These are phyloP conservation scores for Larimichthys polyactis DNA, from an alignment of 2,113 vertebrate genomes.

Conservation along the genomic window DNA sequence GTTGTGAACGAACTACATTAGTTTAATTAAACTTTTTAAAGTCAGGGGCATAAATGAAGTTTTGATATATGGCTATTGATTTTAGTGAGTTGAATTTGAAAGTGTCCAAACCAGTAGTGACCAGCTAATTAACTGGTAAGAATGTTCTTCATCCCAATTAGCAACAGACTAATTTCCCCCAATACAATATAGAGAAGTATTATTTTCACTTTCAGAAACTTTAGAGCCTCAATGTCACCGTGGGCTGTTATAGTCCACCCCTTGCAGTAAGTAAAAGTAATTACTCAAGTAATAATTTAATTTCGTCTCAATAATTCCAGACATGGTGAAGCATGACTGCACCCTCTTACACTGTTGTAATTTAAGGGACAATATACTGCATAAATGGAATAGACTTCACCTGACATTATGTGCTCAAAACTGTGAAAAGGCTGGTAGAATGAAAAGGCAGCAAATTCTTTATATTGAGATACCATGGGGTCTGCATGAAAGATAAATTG, in stretches of 20 bases:
- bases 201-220: slow-evolving; percentile 58
- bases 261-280: slow-evolving; percentile 45
- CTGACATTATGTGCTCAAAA: slow-evolving; percentile 14
- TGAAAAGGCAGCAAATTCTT: slow-evolving; percentile 28
- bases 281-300: slow-evolving; percentile 59
- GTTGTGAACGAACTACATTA: slow-evolving; percentile 47
- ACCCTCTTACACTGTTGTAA: slow-evolving; percentile 45
- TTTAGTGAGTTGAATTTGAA: slow-evolving; percentile 48
- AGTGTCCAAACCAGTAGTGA: slow-evolving; percentile 50
- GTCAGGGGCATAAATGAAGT: slow-evolving; percentile 34
- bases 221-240: slow-evolving; percentile 54
- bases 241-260: slow-evolving; percentile 8
- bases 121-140: slow-evolving; percentile 51
- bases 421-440: slow-evolving; percentile 19
- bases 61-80: slow-evolving; percentile 59
- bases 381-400: slow-evolving; percentile 37
- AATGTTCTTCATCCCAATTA: slow-evolving; percentile 53
- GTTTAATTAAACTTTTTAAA: slow-evolving; percentile 46
- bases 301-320: slow-evolving; percentile 61
- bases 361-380: slow-evolving; percentile 44
- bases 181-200: slow-evolving; percentile 39
- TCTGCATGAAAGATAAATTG: slow-evolving; percentile 41
- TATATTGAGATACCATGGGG: slow-evolving; percentile 34
- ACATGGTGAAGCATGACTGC: slow-evolving; percentile 49
- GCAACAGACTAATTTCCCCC: slow-evolving; percentile 24